phyloP scores from a whole-genome alignment of 2,113 vertebrate species.

The Mungos mungo region DNA sequence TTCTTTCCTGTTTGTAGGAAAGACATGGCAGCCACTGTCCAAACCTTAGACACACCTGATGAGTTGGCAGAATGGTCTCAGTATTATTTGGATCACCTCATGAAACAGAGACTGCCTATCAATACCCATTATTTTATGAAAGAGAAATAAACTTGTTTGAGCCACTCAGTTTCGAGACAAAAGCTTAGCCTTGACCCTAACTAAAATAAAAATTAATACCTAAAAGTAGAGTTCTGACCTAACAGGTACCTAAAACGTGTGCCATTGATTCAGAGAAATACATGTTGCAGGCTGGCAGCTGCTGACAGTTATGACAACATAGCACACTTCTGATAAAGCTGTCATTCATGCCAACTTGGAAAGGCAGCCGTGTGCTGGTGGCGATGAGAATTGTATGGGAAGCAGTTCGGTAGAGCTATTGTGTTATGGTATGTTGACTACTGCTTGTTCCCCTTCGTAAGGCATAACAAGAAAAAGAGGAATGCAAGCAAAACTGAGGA shows the following conservation, averaged over 20 bases:
- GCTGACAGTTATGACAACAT: neutral
- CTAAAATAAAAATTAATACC: neutral
- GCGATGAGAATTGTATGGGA: neutral
- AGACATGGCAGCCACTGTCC: neutral
- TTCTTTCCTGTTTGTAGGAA: neutral
- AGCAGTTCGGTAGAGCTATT: neutral
- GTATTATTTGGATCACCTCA: neutral
- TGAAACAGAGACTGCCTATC: neutral
- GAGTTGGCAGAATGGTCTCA: neutral
- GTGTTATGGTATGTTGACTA: neutral
- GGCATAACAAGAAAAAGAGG: neutral
- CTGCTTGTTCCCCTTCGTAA: neutral
- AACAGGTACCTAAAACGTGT: neutral
- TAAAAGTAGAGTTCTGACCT: neutral
- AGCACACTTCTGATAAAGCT: neutral
- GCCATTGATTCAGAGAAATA: neutral
- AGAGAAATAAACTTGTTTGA: neutral
- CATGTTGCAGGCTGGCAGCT: neutral
- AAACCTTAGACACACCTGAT: neutral
- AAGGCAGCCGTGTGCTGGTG: neutral
- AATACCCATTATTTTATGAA: neutral
- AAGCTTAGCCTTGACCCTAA: neutral
- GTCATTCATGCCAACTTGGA: neutral
- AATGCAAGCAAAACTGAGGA: neutral
- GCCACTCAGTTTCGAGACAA: neutral